These are phyloP conservation scores for Volucella zonaria DNA, from an alignment of 2,888 invertebrate genomes.

Conservation along the genomic window DNA sequence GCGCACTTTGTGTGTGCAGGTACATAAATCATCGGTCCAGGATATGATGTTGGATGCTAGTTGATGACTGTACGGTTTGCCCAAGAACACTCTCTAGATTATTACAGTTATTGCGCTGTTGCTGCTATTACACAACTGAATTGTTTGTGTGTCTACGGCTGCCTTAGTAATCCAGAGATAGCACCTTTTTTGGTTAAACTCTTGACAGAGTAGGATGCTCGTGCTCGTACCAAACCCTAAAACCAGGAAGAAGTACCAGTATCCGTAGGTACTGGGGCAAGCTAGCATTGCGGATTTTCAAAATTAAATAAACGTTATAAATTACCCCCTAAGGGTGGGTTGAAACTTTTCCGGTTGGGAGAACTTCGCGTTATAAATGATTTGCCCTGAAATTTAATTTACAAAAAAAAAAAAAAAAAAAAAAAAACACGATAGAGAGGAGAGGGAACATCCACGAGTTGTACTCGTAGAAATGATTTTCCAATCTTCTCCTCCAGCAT, in stretches of 20 bases:
- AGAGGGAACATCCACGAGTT: background rate
- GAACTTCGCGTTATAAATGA: constrained; percentile 50
- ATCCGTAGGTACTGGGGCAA: background rate
- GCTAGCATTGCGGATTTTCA: constrained; percentile 32
- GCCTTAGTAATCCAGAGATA: constrained; percentile 59
- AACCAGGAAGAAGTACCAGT: no score
- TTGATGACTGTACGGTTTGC: constrained; percentile 2
- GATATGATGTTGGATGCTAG: constrained; percentile 30
- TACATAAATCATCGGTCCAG: constrained; percentile 71
- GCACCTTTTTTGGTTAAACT: constrained; percentile 65
- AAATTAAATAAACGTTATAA: constrained; percentile 68
- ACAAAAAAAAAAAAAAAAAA: constrained; percentile 21
- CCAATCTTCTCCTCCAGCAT: background rate
- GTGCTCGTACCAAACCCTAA: background rate
- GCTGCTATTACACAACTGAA: background rate
- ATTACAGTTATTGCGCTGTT: constrained; percentile 59
- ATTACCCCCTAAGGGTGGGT: constrained; percentile 46
- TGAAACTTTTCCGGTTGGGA: constrained; percentile 14
- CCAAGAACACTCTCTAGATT: constrained; percentile 55
- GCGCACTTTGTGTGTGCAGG: constrained; percentile 70
- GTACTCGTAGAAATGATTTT: background rate
- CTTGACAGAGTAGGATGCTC: constrained; percentile 30
- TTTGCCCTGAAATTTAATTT: constrained; percentile 62
- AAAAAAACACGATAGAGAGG: background rate
- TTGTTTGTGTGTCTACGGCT: constrained; percentile 26